Base-by-base conservation (phyloP, 2,797 vertebrate species). In the Linurgus olivaceus region DNA sequence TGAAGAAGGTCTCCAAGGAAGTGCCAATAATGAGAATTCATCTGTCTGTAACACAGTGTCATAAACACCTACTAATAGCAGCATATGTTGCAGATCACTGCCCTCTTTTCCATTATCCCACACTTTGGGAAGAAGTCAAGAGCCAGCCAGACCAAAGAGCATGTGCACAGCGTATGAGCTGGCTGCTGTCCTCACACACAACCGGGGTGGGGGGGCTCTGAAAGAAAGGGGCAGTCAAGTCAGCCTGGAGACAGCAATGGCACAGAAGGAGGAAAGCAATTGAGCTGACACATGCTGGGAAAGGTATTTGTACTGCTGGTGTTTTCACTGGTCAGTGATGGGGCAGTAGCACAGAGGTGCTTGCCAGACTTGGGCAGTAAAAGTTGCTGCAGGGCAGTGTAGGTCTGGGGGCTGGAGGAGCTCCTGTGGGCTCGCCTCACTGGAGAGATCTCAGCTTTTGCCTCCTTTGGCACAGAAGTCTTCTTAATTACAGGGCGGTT, bases 1-100 rank as follows among this genome's bases (percentile, higher is more conserved):
- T 37, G 75, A 87, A 76, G 73, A 54, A 80, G 31, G n/a, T 90
- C 87, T 94, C 80, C 94, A 77, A 90, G 82, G 52, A 91, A 95
- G 72, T 50, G 29, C 72, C 57, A 77, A 38, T 57, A 80, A 83
- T 3, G 5, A 80, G 87, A 91, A 80, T 62, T 89, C 65, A 24
- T 76, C 81, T 93, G 72, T 52, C 72, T 83, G 38, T 89, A 94
- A 71, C n/a, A 13, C 25, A 17, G 54, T 44, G 35, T 86, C 11
- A 0, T 87, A 87, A 94, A 94, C 78, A 80, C 87, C 81, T 83
- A 50, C 90, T 80, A 71, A 88, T 21, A 73, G 79, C 87, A 88
- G 87, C 65, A 83, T 47, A 67, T 77, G 75, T 77, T 86, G 82
- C 78, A 72, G 82, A 83, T 94, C 85, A 38, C 75, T 83, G 84